A percentile compares a stretch with the other conserved stretches of the same genome.
These are phyloP conservation scores for Platyura marginata DNA, from an alignment of 1,140 invertebrate genomes.

Conservation along the genomic window DNA sequence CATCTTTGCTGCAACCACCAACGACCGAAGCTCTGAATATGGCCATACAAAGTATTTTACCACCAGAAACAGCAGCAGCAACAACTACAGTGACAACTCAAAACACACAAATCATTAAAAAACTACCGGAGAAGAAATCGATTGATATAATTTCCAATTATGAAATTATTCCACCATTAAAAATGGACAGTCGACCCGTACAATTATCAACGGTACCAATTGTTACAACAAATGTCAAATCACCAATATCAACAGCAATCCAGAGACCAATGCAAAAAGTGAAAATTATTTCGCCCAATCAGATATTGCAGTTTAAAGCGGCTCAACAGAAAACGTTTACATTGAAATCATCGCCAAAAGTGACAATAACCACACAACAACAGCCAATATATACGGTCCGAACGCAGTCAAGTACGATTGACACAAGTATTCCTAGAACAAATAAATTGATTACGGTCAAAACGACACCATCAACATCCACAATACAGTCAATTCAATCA, in stretches of 20 bases:
- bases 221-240: conserved; percentile 19
- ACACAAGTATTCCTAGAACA: too few species aligned
- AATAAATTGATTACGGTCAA: background rate
- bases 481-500: background rate
- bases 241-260: background rate
- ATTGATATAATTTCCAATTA: background rate
- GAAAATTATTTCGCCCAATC: background rate
- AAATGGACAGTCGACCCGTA: conserved; percentile 2
- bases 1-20: background rate
- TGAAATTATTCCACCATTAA: background rate
- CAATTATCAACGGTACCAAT: conserved; percentile 7
- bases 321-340: conserved; percentile 14
- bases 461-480: background rate
- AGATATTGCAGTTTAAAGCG: conserved; percentile 4
- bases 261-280: background rate
- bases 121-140: background rate
- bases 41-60: conserved; percentile 18
- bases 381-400: conserved; percentile 21
- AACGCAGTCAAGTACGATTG: too few species aligned
- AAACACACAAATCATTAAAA: background rate
- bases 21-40: conserved; percentile 15
- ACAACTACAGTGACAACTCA: background rate
- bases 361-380: conserved; percentile 11
- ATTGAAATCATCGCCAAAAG: conserved; percentile 11
- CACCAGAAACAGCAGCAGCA: background rate